These are phyloP conservation scores for Laticauda laticaudata DNA, from an alignment of 2,113 vertebrate genomes.

Conservation along the genomic window DNA sequence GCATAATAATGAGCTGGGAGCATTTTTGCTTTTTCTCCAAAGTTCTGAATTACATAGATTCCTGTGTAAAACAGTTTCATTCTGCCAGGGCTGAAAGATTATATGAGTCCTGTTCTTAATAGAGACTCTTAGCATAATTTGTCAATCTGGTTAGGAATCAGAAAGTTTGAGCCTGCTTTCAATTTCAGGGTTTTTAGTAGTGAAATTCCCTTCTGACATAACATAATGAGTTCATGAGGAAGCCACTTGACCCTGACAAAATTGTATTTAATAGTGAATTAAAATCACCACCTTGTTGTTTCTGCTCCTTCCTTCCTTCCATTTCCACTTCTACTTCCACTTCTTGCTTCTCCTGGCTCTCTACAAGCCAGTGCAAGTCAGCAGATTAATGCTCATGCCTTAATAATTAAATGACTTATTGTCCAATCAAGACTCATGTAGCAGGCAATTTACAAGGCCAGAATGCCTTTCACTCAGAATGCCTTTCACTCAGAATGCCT, in stretches of 20 bases:
- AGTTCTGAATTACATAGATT: not conserved
- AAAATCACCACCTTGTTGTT: not conserved
- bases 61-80: not conserved
- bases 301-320: not conserved
- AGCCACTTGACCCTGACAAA: not conserved
- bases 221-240: not conserved
- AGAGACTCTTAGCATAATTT: not conserved
- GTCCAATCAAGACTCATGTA: conserved; percentile 35
- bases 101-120: not conserved
- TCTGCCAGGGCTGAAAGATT: not conserved
- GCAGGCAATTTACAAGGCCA: conserved; percentile 34
- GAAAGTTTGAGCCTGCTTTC: not conserved
- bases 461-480: not conserved
- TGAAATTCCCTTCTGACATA: not conserved
- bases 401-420: conserved; percentile 51
- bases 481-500: not conserved
- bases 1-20: not conserved
- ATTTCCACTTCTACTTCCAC: not conserved
- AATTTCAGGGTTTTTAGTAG: not conserved
- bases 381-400: conserved; percentile 31
- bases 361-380: not conserved
- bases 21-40: not conserved
- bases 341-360: not conserved
- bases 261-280: conserved; percentile 2
- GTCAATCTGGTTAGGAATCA: not conserved